Percentiles rank a stretch among this genome's conserved stretches.
phyloP scores from a whole-genome alignment of 1,140 invertebrate species.

The Bombus difficillimus region DNA sequence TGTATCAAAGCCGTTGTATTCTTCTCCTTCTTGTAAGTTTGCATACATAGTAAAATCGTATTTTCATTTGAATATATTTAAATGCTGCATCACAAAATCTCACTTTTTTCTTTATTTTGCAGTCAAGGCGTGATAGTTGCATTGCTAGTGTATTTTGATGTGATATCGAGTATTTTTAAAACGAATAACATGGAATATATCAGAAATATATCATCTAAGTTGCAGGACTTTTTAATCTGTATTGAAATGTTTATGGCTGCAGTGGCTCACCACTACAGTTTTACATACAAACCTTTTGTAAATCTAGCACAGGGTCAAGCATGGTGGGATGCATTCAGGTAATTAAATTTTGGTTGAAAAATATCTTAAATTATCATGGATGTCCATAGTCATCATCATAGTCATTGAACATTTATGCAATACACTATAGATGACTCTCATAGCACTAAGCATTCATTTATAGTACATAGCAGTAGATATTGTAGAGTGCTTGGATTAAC shows the following conservation, averaged over 20 bases:
- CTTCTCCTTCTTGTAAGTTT: conserved; percentile 98
- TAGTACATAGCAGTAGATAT: no score
- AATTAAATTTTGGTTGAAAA: conserved; percentile 23
- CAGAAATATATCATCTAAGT: conserved; percentile 88
- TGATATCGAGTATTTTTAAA: conserved; percentile 88
- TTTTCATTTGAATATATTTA: background rate
- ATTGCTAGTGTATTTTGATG: conserved; percentile 90
- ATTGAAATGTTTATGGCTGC: conserved; percentile 99
- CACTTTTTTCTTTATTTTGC: conserved; percentile 73
- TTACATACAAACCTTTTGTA: conserved; percentile 94
- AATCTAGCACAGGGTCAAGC: conserved; percentile 81
- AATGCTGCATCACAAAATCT: background rate
- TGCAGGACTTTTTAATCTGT: conserved; percentile 98
- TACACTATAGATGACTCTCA: no score
- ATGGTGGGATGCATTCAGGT: conserved; percentile 85
- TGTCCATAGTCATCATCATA: background rate
- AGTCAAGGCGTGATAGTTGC: conserved; percentile 96
- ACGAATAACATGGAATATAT: conserved; percentile 86
- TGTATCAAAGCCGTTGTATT: conserved; percentile 99
- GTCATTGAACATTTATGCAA: no score
- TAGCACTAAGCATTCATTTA: no score
- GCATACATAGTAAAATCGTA: background rate
- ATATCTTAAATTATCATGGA: no score
- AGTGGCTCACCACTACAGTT: conserved; percentile 97
- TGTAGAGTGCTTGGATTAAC: background rate